These are phyloP conservation scores for Scaptomyza pallida DNA, from an alignment of 1,140 invertebrate species.

Conservation along the genomic window DNA sequence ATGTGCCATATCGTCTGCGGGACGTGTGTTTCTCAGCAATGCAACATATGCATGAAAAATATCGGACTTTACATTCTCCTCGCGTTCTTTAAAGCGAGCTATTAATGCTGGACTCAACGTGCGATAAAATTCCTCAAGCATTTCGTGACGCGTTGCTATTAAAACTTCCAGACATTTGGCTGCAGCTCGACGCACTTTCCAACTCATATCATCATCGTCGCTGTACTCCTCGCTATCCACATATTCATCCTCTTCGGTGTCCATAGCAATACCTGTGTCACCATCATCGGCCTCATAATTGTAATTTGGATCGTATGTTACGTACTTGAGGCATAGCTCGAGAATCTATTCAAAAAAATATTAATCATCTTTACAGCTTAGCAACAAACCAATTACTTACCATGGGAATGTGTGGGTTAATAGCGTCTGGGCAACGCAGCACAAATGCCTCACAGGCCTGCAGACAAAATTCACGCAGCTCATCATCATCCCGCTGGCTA, in stretches of 20 bases:
- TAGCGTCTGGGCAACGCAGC: constrained; percentile 97
- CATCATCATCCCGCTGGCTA: constrained; percentile 95
- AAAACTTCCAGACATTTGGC: constrained; percentile 99
- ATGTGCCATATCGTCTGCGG: constrained; percentile 86
- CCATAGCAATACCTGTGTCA: constrained; percentile 87
- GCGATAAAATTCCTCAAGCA: constrained; percentile 95
- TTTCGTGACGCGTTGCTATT: constrained; percentile 95
- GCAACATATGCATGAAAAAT: constrained; percentile 98
- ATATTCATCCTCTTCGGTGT: constrained; percentile 88
- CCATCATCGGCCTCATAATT: constrained; percentile 94
- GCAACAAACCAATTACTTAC: constrained; percentile 85
- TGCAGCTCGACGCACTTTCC: constrained; percentile 97
- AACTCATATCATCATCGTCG: constrained; percentile 99
- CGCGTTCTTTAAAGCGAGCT: constrained; percentile 97
- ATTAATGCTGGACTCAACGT: constrained; percentile 95
- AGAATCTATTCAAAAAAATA: constrained; percentile 88
- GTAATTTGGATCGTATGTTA: constrained; percentile 99
- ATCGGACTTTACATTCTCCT: constrained; percentile 99
- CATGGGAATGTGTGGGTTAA: constrained; percentile 93
- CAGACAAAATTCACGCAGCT: constrained; percentile 95
- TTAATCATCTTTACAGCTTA: too few relatives aligned
- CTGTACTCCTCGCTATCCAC: constrained; percentile 97
- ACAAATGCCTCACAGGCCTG: constrained; percentile 98
- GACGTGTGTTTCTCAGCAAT: constrained; percentile 94
- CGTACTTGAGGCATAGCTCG: constrained; percentile 94